Evolutionary conservation across 2,888 invertebrate species (phyloP).

Genomic region (Eupelmus urozonus): DNA sequence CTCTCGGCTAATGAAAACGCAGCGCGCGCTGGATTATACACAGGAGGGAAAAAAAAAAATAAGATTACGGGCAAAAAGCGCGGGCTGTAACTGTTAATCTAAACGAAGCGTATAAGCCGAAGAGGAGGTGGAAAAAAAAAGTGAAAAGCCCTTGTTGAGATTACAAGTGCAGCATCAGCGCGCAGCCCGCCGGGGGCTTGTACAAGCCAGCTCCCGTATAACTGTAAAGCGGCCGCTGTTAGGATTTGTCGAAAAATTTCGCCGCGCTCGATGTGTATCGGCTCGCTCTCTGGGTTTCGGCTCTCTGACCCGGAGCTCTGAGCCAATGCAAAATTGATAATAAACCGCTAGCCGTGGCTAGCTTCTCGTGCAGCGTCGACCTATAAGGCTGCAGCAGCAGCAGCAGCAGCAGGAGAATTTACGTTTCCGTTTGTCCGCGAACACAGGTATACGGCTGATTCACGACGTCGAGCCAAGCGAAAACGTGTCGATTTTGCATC

Average conservation of each 20-base stretch:
- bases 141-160: conserved; percentile 47
- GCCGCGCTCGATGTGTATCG: conserved; percentile 6
- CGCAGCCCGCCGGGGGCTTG: no score
- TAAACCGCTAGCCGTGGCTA: conserved; percentile 54
- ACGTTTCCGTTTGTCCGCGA: conserved; percentile 64
- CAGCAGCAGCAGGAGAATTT: conserved; percentile 55
- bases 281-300: conserved; percentile 28
- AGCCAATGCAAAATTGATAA: conserved; percentile 62
- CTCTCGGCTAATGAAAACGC: conserved; percentile 5
- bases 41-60: conserved; percentile 14
- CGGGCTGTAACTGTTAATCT: conserved; percentile 38
- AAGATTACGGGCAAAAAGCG: background rate
- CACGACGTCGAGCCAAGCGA: conserved; percentile 61
- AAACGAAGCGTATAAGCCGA: conserved; percentile 4
- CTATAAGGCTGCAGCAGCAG: conserved; percentile 39
- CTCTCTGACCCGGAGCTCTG: conserved; percentile 38
- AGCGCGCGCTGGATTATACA: background rate
- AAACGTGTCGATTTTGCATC: conserved; percentile 68
- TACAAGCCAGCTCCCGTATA: background rate
- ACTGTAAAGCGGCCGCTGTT: conserved; percentile 36
- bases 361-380: conserved; percentile 33
- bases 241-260: conserved; percentile 38
- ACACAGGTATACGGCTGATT: conserved; percentile 63
- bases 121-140: conserved; percentile 29
- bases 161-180: background rate